Conservation (phyloP, 2,888 invertebrate species). For the Timema podura region DNA sequence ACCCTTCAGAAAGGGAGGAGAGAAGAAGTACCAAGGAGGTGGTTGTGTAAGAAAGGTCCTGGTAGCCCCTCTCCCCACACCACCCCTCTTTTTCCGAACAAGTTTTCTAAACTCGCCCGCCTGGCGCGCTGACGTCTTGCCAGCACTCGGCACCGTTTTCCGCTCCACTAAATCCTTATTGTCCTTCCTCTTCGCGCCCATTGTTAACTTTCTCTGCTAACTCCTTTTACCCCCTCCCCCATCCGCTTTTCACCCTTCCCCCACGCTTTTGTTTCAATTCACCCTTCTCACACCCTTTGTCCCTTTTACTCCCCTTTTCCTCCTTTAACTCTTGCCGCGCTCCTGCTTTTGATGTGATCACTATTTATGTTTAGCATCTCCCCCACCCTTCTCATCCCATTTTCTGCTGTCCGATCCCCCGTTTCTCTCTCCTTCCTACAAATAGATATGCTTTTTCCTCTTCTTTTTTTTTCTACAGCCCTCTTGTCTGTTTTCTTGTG, state of each 20-base stretch:
- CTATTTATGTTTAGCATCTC: slow-evolving; percentile 10
- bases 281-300: slow-evolving; percentile 1
- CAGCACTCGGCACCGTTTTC: slow-evolving; percentile 8
- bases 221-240: not conserved
- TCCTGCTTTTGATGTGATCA: slow-evolving; percentile 15
- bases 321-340: not conserved
- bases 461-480: too few relatives aligned
- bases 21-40: not conserved
- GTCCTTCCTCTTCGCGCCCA: not conserved
- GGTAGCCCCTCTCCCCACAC: too few relatives aligned
- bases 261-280: not conserved
- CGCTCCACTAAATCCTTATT: slow-evolving; percentile 15
- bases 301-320: not conserved
- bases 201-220: not conserved
- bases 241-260: too few relatives aligned
- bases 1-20: not conserved
- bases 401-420: too few relatives aligned
- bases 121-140: slow-evolving; percentile 13
- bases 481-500: too few relatives aligned
- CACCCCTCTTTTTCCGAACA: not conserved
- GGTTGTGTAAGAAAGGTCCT: not conserved
- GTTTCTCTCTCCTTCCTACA: too few relatives aligned
- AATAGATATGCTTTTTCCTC: too few relatives aligned
- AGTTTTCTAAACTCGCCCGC: slow-evolving; percentile 8
- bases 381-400: not conserved